Evolutionary conservation across 1,140 invertebrate genomes (phyloP).

Genomic region (Trissolcus basalis): DNA sequence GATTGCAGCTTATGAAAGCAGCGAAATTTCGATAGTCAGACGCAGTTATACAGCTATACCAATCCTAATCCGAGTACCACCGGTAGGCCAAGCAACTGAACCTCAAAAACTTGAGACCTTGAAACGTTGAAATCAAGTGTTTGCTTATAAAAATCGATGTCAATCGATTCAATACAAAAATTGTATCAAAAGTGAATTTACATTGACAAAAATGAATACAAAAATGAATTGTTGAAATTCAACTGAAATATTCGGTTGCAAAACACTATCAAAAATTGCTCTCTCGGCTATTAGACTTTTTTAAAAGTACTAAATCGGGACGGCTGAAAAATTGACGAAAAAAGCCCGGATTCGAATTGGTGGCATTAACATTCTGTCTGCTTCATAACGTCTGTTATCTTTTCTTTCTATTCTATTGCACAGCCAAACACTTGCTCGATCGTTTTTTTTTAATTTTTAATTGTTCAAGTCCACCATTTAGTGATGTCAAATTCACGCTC

Average conservation of each 20-base stretch:
- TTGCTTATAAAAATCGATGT: no score
- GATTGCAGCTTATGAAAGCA: constrained; percentile 74
- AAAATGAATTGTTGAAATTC: no score
- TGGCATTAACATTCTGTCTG: constrained; percentile 30
- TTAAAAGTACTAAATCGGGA: no score
- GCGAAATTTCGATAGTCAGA: constrained; percentile 70
- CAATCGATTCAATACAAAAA: no score
- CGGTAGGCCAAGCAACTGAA: constrained; percentile 40
- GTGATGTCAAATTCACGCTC: constrained; percentile 5
- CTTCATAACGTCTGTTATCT: constrained; percentile 60
- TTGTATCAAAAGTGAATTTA: no score
- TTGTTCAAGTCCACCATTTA: constrained; percentile 14
- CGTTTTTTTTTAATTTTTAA: constrained; percentile 58
- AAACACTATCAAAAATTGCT: no score
- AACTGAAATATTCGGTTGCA: no score
- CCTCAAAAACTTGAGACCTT: constrained; percentile 31
- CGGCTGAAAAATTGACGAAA: constrained; percentile 8
- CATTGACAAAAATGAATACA: no score
- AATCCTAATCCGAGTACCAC: constrained; percentile 38
- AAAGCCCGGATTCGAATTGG: constrained; percentile 10
- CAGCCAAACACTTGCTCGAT: constrained; percentile 75
- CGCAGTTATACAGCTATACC: constrained; percentile 28
- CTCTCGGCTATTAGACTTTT: no score
- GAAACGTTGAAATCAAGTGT: no score
- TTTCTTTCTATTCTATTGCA: constrained; percentile 72